Conservation (phyloP, 2,888 invertebrate species). For the Apotomis capreana region DNA sequence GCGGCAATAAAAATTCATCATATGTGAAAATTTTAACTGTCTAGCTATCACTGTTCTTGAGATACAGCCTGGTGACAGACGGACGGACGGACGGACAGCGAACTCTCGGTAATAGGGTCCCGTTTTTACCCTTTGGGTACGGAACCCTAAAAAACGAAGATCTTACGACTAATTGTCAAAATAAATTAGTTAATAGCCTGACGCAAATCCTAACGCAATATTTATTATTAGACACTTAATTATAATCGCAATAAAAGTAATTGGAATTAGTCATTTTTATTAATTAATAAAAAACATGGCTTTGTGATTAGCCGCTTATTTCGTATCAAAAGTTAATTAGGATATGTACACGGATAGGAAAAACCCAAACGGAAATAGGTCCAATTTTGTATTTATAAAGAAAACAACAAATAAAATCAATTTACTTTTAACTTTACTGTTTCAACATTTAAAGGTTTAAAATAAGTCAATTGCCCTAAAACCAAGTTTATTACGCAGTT, state of each 20-base stretch:
- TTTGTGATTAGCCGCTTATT: conserved; percentile 1
- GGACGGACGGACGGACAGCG: too few species aligned
- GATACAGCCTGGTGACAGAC: too few species aligned
- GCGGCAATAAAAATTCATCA: too few species aligned
- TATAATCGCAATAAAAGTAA: conserved; percentile 10
- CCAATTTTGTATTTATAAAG: neutral
- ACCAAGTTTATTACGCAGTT: conserved; percentile 3
- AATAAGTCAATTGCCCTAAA: neutral
- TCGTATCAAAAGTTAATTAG: conserved; percentile 19
- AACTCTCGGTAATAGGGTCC: too few species aligned
- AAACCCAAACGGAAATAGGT: conserved; percentile 18
- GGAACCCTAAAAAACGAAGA: neutral
- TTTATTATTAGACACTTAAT: conserved; percentile 17
- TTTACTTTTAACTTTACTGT: neutral
- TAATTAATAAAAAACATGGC: neutral
- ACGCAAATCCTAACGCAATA: conserved; percentile 2
- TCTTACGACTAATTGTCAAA: neutral
- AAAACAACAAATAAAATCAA: neutral
- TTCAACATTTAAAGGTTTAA: conserved; percentile 16
- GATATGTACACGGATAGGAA: conserved; percentile 23
- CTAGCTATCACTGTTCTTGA: too few species aligned
- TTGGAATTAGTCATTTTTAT: neutral
- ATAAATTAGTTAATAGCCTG: conserved; percentile 1
- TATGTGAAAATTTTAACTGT: too few species aligned
- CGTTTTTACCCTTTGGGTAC: too few species aligned